Evolutionary conservation across 2,797 vertebrate genomes (phyloP).

Genomic region (Megaceryle alcyon): DNA sequence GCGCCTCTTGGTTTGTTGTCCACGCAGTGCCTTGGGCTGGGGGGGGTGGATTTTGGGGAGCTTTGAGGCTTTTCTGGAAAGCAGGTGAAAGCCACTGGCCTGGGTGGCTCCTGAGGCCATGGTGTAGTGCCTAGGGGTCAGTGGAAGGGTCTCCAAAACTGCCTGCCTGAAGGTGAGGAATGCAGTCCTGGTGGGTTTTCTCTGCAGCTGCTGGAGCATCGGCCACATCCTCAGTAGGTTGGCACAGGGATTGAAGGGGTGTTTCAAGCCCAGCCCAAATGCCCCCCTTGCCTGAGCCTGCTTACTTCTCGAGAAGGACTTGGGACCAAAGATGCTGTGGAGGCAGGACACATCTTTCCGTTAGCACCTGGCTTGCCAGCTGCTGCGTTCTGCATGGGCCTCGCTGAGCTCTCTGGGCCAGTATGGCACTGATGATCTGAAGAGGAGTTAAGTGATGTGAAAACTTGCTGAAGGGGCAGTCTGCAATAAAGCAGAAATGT

Average conservation of each 20-base stretch:
- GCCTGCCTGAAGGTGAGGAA: not conserved
- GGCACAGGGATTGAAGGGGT: not conserved
- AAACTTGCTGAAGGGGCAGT: not conserved
- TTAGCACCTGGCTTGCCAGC: not conserved
- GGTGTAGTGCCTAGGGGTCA: accelerated
- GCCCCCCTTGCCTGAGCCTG: accelerated
- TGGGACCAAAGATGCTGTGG: not conserved
- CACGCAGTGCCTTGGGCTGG: accelerated
- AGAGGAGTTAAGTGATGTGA: not conserved
- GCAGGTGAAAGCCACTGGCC: not conserved
- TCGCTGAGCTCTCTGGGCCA: not conserved
- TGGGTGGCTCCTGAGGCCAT: not conserved
- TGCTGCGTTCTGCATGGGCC: not conserved
- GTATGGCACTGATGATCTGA: not conserved
- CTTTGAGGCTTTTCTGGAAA: not conserved
- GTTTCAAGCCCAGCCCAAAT: not conserved
- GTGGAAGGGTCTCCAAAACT: not conserved
- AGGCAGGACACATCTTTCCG: not conserved
- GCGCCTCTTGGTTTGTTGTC: not conserved
- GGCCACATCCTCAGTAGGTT: not conserved
- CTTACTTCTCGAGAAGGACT: not conserved
- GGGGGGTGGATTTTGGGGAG: not conserved
- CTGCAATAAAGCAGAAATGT: not conserved
- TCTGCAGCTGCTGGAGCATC: not conserved
- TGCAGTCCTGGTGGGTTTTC: not conserved